Evolutionary conservation across 2,888 invertebrate genomes (phyloP), one percentile per base, ranked within the genome.

Genomic region (Tanytarsus gracilentus): DNA sequence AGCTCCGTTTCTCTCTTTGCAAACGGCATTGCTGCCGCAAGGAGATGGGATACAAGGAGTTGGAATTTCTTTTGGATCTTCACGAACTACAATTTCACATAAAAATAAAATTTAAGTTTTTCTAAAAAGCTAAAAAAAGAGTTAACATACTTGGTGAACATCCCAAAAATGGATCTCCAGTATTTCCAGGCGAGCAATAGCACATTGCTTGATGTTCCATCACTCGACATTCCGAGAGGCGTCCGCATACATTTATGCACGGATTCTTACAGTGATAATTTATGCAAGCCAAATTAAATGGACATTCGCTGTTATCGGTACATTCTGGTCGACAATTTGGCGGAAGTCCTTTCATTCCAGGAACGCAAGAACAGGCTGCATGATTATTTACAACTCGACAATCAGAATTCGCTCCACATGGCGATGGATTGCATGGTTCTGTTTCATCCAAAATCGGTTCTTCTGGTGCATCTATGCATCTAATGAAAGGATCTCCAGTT

Each of bases 381-480:
- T 78, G 83, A 64, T 82, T 85, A 30, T 82, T 80, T 63, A 84
- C 76, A 63, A 87, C 77, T 69, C 86, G 86, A 67, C 90, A 91
- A 62, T 85, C 81, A 0, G 90, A 85, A 70, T 90, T 86, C 1
- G 88, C 85, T 18, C 91, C 91, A 68, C 91, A 92, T 0, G 90
- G 89, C 21, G 87, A 87, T 52, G 90, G 89, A 26, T 79, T 78
- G 69, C 90, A 90, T 18, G 86, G 85, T 63, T 86, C 86, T 64
- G 84, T 83, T 62, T 80, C 76, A 69, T 82, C 83, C 0, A 85
- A 84, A 56, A 75, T 71, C 61, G 73, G 65, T n/a, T 30, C 9
- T 30, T 30, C 30, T 30, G 9, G 30, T 30, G 30, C 30, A 30
- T 30, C 30, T 6, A 8, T 30, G 30, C n/a, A n/a, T n/a, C n/a